Conservation (phyloP, 2,797 vertebrate genomes). For the Anisognathus igniventris region DNA sequence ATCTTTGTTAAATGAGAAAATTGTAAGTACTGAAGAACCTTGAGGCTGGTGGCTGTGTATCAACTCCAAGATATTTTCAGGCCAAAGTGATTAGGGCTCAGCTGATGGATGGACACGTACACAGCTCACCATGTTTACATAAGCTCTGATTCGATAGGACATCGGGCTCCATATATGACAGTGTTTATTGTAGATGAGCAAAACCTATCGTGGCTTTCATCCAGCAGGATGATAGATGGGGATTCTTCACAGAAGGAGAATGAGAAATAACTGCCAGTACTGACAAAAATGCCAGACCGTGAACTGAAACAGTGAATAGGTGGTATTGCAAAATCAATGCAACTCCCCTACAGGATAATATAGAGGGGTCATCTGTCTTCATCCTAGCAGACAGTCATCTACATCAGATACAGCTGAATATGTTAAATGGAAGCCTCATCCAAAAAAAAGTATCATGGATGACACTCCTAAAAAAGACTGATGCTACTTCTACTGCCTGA, state of each 20-base stretch:
- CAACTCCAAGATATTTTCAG: not conserved
- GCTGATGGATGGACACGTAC: not conserved
- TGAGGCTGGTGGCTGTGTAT: not conserved
- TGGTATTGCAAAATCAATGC: slow-evolving; percentile 4
- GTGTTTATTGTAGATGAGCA: not conserved
- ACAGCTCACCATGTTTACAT: not conserved
- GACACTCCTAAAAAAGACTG: not conserved
- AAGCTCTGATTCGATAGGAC: not conserved
- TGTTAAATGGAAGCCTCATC: not conserved
- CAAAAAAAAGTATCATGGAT: not conserved
- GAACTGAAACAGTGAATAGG: not conserved
- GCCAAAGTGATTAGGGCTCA: not conserved
- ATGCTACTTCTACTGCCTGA: not conserved
- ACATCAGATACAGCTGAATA: not conserved
- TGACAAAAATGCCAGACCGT: not conserved
- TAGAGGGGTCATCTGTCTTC: not conserved
- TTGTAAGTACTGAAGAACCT: not conserved
- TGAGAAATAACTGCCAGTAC: slow-evolving; percentile 17
- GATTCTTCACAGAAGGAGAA: not conserved
- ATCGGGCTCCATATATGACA: not conserved
- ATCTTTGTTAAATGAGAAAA: not conserved
- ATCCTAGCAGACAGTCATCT: not conserved
- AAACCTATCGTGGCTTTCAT: not conserved
- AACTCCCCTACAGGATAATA: not conserved
- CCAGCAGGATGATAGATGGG: not conserved